Evolutionary conservation across 2,888 invertebrate species (phyloP).

Genomic region (Matsumyia berberina): DNA sequence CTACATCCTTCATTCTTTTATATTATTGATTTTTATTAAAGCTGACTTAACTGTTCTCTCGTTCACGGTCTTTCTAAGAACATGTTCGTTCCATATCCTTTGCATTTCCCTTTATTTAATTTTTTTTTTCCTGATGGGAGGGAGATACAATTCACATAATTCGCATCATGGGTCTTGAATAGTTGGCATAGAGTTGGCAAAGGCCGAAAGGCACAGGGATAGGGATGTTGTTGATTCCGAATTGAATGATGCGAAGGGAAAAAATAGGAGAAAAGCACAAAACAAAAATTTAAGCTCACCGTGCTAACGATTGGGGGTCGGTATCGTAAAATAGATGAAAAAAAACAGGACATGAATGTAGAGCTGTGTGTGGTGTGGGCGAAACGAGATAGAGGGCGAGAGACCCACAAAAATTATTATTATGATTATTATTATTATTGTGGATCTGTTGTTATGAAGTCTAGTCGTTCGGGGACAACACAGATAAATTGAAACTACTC

Average conservation of each 20-base stretch:
- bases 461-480: slow-evolving; percentile 41
- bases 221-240: slow-evolving; percentile 49
- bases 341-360: background rate
- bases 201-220: background rate
- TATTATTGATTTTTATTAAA: slow-evolving; percentile 69
- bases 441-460: slow-evolving; percentile 37
- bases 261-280: slow-evolving; percentile 25
- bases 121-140: background rate
- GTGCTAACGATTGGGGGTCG: background rate
- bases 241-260: slow-evolving; percentile 52
- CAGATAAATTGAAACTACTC: slow-evolving; percentile 55
- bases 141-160: slow-evolving; percentile 37
- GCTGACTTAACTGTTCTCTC: slow-evolving; percentile 54
- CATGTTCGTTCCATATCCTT: slow-evolving; percentile 21
- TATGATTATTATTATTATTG: slow-evolving; percentile 43
- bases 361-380: background rate
- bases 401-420: slow-evolving; percentile 13
- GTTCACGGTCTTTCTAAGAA: slow-evolving; percentile 25
- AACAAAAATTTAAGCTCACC: slow-evolving; percentile 9
- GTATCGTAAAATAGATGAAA: slow-evolving; percentile 12
- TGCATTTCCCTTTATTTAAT: slow-evolving; percentile 12
- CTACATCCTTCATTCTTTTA: slow-evolving; percentile 23
- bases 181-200: background rate
- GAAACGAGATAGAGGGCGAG: background rate
- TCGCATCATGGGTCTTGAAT: slow-evolving; percentile 53